These are phyloP conservation scores for Hyposmocoma kahamanoa DNA, from an alignment of 1,140 invertebrate species.

Conservation along the genomic window DNA sequence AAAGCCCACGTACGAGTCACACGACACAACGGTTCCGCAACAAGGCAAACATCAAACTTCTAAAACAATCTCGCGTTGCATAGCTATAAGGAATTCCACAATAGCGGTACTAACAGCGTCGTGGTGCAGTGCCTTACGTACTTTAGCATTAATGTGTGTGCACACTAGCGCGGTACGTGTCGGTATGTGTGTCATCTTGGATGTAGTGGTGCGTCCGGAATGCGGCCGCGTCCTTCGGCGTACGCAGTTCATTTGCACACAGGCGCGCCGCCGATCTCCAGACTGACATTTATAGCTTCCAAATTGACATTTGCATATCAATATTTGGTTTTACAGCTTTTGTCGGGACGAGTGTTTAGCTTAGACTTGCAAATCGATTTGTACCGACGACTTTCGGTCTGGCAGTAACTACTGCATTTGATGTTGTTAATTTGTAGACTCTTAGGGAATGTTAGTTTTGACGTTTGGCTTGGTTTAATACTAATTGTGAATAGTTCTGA, in stretches of 20 bases:
- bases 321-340: conserved; percentile 30
- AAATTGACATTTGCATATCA: conserved; percentile 52
- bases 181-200: conserved; percentile 58
- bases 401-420: too few species aligned
- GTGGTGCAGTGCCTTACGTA: conserved; percentile 41
- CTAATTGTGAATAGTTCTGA: too few species aligned
- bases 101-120: conserved; percentile 25
- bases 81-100: conserved; percentile 38
- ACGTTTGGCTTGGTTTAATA: too few species aligned
- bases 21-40: background rate
- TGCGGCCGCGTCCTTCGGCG: conserved; percentile 65
- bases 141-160: conserved; percentile 31
- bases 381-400: too few species aligned
- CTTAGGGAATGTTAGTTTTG: too few species aligned
- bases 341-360: background rate
- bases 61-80: conserved; percentile 14
- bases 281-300: conserved; percentile 56
- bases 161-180: conserved; percentile 34
- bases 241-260: conserved; percentile 61
- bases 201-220: conserved; percentile 52
- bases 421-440: too few species aligned
- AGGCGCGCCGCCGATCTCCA: conserved; percentile 29
- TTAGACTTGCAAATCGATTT: too few species aligned
- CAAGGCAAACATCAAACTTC: conserved; percentile 1
- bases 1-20: too few species aligned